phyloP scores from a whole-genome alignment of 2,113 vertebrate species.

The Puntigrus tetrazona region DNA sequence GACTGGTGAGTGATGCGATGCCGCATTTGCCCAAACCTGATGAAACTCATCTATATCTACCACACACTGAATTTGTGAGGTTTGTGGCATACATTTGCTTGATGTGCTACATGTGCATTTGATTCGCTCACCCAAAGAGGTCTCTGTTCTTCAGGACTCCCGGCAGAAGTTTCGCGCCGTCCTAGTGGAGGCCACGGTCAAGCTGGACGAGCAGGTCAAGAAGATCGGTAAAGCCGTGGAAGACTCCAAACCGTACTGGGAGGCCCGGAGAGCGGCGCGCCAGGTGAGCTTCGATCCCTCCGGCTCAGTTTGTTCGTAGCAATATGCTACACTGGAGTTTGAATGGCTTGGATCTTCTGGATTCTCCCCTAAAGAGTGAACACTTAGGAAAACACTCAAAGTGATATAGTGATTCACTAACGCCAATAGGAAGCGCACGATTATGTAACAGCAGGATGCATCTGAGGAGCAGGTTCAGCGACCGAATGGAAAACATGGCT shows the following conservation, averaged over 20 bases:
- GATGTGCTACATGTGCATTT: neutral
- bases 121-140: neutral
- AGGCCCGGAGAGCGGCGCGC: slow-evolving; percentile 87
- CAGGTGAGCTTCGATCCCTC: slow-evolving; percentile 79
- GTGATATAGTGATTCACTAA: neutral
- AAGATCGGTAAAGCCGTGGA: slow-evolving; percentile 96
- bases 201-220: slow-evolving; percentile 92
- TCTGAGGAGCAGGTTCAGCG: neutral
- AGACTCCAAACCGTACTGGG: slow-evolving; percentile 98
- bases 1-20: neutral
- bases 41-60: neutral
- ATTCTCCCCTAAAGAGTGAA: neutral
- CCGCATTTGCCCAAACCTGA: neutral
- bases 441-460: slow-evolving; percentile 15
- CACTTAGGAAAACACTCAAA: neutral
- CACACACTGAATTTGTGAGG: neutral
- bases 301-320: neutral
- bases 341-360: neutral
- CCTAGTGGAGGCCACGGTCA: slow-evolving; percentile 89
- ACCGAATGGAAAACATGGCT: neutral
- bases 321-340: neutral
- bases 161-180: slow-evolving; percentile 92
- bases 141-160: slow-evolving; percentile 77
- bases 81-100: neutral
- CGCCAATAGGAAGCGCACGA: neutral